Base-by-base conservation (phyloP, 2,797 vertebrate genomes). In the Rhinichthys osculus region DNA sequence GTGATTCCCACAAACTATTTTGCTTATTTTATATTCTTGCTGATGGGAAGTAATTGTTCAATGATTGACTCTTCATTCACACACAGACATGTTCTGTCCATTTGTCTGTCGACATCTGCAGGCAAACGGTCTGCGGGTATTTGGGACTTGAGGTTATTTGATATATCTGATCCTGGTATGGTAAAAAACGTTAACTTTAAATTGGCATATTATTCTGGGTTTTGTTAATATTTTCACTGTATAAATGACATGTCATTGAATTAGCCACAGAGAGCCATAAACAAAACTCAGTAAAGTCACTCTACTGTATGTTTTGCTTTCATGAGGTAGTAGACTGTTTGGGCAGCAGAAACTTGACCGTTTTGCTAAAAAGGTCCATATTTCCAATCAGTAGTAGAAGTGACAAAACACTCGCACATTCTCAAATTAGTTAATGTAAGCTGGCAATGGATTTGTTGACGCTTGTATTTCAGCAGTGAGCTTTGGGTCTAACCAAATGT, bases 391-490 rank as follows among this genome's bases (percentile, higher is more conserved):
- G 80, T 89, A 82, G 69, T 52, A 64, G 74, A 80, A 83, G 69
- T 87, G 93, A 92, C 89, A 77, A 87, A 85, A 88, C 87, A 42
- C 54, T 73, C 21, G 47, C 54, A 35, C 13, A 83, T 88, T 79
- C 44, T 86, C 88, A 82, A 72, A 85, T 84, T 90, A 84, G 90
- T 90, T 92, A 85, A 90, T 85, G 80, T 59, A 73, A 42, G 78
- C 71, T 76, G 87, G 91, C 89, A 81, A 70, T 69, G 67, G 74
- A 85, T 92, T 91, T 90, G 91, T 90, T 92, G 88, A 91, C 85
- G 81, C 84, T 85, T 71, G 73, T 35, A 57, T 83, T 86, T 89
- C 89, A 87, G 74, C 74, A 77, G 42, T 66, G 23, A 59, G 50
- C 59, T 84, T 69, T 62, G 44, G 66, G 59, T 83, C 76, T 44